Evolutionary conservation across 1,140 invertebrate species (phyloP).

Genomic region (Drosophila ambigua): DNA sequence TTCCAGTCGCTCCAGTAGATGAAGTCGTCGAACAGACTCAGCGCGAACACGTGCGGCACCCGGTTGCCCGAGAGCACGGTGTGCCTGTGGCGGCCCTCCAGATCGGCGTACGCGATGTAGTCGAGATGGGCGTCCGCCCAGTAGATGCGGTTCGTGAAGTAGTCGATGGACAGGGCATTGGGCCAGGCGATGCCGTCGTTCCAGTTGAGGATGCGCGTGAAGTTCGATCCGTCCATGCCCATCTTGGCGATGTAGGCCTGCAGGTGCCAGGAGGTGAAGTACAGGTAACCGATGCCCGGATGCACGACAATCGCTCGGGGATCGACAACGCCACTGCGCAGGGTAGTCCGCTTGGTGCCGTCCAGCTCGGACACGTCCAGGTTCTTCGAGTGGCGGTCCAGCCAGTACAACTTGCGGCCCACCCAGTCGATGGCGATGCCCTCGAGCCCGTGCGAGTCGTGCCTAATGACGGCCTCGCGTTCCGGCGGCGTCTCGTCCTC

Average conservation of each 20-base stretch:
- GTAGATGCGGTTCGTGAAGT: constrained; percentile 96
- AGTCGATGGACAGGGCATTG: constrained; percentile 98
- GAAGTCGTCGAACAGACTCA: constrained; percentile 96
- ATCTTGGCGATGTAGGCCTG: constrained; percentile 99
- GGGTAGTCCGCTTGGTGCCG: constrained; percentile 94
- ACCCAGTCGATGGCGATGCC: constrained; percentile 99
- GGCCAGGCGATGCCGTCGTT: constrained; percentile 99
- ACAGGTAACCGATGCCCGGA: constrained; percentile 96
- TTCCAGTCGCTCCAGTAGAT: constrained; percentile 99
- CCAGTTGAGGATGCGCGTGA: constrained; percentile 94
- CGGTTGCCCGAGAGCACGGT: constrained; percentile 90
- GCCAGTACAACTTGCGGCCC: constrained; percentile 97
- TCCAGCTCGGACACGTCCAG: constrained; percentile 96
- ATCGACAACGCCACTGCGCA: constrained; percentile 94
- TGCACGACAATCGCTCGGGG: constrained; percentile 97
- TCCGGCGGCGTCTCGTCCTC: constrained; percentile 82
- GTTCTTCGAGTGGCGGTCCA: constrained; percentile 98
- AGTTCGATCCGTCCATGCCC: constrained; percentile 98
- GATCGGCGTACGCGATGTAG: constrained; percentile 96
- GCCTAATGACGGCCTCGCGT: constrained; percentile 94
- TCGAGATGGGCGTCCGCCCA: constrained; percentile 99
- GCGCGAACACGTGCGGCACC: constrained; percentile 97
- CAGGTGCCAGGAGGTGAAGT: constrained; percentile 98
- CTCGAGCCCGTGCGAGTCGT: constrained; percentile 97
- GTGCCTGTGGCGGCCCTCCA: constrained; percentile 94